phyloP scores from a whole-genome alignment of 2,888 invertebrate genomes.

The Eristalis arbustorum region DNA sequence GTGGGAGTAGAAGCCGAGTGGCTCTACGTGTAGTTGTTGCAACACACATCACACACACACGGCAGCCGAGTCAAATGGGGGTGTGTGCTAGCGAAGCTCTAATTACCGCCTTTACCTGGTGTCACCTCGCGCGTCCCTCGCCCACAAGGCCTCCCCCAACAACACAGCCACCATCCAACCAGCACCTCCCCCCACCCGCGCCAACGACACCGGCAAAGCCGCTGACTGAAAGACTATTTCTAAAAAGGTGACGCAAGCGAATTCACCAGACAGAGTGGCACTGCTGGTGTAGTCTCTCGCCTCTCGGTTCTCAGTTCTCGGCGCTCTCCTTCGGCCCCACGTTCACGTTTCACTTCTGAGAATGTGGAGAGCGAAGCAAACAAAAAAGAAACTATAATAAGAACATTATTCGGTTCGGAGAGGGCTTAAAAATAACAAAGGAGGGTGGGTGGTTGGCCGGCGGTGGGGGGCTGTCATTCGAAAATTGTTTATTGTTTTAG shows the following conservation, averaged over 20 bases:
- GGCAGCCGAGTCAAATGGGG: not conserved
- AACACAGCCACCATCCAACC: no score
- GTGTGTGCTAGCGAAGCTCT: slow-evolving; percentile 51
- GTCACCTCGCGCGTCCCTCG: slow-evolving; percentile 11
- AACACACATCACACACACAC: slow-evolving; percentile 12
- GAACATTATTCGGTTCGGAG: slow-evolving; percentile 18
- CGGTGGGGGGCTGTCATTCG: slow-evolving; percentile 31
- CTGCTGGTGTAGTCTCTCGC: slow-evolving; percentile 33
- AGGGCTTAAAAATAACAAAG: slow-evolving; percentile 8
- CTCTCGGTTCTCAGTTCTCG: not conserved
- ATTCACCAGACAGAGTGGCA: slow-evolving; percentile 63
- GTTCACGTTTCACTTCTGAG: slow-evolving; percentile 27
- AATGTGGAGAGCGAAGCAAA: slow-evolving; percentile 2
- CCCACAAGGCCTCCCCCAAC: not conserved
- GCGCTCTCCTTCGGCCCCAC: not conserved
- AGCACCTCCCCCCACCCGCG: not conserved
- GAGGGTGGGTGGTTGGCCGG: not conserved
- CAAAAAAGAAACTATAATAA: slow-evolving; percentile 24
- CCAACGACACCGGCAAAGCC: not conserved
- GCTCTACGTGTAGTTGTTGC: not conserved
- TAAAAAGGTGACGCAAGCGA: slow-evolving; percentile 59
- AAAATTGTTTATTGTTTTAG: slow-evolving; percentile 56
- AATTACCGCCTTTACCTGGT: slow-evolving; percentile 53
- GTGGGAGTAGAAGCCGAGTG: not conserved
- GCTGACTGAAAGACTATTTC: slow-evolving; percentile 46